Evolutionary conservation across 2,113 vertebrate genomes (phyloP), one percentile per base, ranked within the genome.

Genomic region (Cranoglanis bouderius): DNA sequence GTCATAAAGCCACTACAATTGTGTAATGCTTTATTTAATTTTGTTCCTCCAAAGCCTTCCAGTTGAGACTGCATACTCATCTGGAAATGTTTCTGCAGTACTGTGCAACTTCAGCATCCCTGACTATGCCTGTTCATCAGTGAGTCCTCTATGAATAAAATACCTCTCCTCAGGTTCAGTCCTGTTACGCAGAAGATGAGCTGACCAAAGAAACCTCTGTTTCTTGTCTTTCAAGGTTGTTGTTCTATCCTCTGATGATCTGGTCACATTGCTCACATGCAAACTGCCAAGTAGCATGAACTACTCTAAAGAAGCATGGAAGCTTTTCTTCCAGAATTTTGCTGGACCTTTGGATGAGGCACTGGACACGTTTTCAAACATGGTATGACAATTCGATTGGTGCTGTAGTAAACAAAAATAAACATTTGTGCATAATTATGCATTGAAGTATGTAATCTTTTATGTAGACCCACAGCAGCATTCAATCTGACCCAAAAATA

Each of bases 291-390:
- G 32, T 35, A 55, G 72, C 46, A 13, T 0, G 18, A 63, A 5
- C 70, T 90, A 91, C 74, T 24, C 88, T 0, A 87, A 87, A 46
- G 90, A 87, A 72, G 75, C 85, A n/a, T 94, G 92, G 92, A 92
- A 91, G 88, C 92, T 92, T n/a, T 85, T 93, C 32, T 83, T 94
- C 88, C 91, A 88, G 88, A 94, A 88, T 85, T 43, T 88, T 13
- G 51, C 89, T 6, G 6, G 86, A 32, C 85, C 55, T 32, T 86
- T 94, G 21, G 88, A 90, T 38, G 78, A 74, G 32, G 92, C 92
- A 67, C 91, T 94, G 29, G 67, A 43, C 29, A n/a, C 2, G 24
- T 91, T 88, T 29, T 85, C 91, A 13, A 63, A 0, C 85, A 88
- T 29, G 91, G 92, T 94, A 90, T 67, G 53, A 7, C 55, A 8